Evolutionary conservation across 2,888 invertebrate species (phyloP), one percentile per base, ranked within the genome.

Genomic region (Hemaris fuciformis): DNA sequence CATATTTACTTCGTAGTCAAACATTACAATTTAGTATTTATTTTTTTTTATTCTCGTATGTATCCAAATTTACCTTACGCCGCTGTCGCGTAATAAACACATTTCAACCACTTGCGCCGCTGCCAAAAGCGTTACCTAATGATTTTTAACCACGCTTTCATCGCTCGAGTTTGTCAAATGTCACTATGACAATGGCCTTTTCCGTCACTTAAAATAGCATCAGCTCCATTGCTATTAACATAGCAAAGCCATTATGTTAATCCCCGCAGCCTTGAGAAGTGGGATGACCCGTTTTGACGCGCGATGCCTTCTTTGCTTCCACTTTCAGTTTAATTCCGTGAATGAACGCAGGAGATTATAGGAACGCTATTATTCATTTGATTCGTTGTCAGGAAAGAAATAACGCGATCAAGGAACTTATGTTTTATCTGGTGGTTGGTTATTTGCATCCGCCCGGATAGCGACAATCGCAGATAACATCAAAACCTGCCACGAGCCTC

Each of bases 51-150:
- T n/a, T n/a, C n/a, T n/a, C n/a, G n/a, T n/a, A n/a, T n/a, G n/a
- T n/a, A n/a, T n/a, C n/a, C n/a, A n/a, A n/a, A n/a, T n/a, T 43
- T 43, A 34, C 7, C 8, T 34, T 4, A 34, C 53, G n/a, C 34
- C 66, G 66, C 64, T 41, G 31, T 53, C 66, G 66, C 63, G 63
- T 45, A 18, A 3, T 18, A 31, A 45, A 45, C 31, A 62, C 38
- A 48, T 4, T 10, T 27, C 46, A 61, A 60, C 10, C 41, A 62
- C 31, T 70, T 67, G 69, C 69, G 25, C 20, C 42, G 58, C 23
- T 76, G 76, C 74, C 74, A 74, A 67, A 66, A n/a, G n/a, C 71
- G 74, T 73, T 66, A 61, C 59, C 75, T 76, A 79, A 80, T 74
- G 74, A 73, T 74, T 72, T 75, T 70, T 70, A 68, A 68, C 66